Conservation (phyloP, 2,888 invertebrate species). For the Buathra laborator region DNA sequence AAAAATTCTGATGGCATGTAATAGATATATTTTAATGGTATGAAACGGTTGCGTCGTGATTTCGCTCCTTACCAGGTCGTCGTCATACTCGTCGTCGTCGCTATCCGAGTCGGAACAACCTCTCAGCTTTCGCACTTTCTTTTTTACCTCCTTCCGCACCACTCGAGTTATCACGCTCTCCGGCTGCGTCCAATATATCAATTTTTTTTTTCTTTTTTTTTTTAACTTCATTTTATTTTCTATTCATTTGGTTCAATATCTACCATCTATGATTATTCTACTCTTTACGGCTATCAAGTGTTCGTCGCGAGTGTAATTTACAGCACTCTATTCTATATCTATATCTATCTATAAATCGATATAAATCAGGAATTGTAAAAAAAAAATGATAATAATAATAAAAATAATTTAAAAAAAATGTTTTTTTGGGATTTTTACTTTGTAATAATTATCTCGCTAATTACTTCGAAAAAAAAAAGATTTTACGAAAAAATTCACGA, state of each 20-base stretch:
- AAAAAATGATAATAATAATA: too few species aligned
- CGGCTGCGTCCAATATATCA: conserved; percentile 85
- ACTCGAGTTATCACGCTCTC: conserved; percentile 87
- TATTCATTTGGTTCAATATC: neutral
- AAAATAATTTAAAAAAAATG: too few species aligned
- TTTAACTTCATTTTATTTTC: conserved; percentile 21
- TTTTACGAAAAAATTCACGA: neutral
- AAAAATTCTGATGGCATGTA: neutral
- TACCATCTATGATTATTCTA: conserved; percentile 7
- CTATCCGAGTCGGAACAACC: conserved; percentile 86
- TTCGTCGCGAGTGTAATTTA: neutral
- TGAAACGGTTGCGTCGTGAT: conserved; percentile 30
- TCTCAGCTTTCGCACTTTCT: conserved; percentile 84
- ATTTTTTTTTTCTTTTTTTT: conserved; percentile 38
- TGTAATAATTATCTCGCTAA: too few species aligned
- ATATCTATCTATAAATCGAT: conserved; percentile 2
- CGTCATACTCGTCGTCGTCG: conserved; percentile 89
- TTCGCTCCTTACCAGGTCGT: conserved; percentile 89
- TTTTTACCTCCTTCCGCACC: conserved; percentile 87
- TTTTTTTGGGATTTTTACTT: too few species aligned
- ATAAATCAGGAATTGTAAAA: too few species aligned
- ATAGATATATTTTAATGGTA: neutral
- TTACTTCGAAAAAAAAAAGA: neutral
- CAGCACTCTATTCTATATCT: neutral
- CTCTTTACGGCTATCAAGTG: neutral